Evolutionary conservation across 2,113 vertebrate species (phyloP).

Genomic region (Electrona antarctica): DNA sequence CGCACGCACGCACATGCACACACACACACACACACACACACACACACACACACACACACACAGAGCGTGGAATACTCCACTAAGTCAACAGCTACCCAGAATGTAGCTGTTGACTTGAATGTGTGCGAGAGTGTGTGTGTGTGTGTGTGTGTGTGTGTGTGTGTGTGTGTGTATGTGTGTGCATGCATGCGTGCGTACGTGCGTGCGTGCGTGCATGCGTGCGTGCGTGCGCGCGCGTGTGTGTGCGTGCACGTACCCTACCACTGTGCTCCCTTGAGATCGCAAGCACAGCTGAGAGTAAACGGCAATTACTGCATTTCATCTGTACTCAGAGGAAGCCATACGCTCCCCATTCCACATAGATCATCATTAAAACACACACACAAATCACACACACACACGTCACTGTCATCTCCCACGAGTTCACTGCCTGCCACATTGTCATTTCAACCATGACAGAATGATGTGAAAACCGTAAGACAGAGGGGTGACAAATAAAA

Average conservation of each 20-base stretch:
- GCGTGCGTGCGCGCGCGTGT: slow-evolving; percentile 2
- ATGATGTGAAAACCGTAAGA: slow-evolving; percentile 62
- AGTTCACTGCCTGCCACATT: slow-evolving; percentile 69
- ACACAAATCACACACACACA: slow-evolving; percentile 19
- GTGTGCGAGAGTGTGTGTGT: not conserved
- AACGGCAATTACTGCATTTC: slow-evolving; percentile 75
- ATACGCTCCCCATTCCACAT: slow-evolving; percentile 60
- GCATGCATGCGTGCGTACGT: slow-evolving; percentile 14
- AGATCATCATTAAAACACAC: slow-evolving; percentile 62
- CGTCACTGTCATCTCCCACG: slow-evolving; percentile 38
- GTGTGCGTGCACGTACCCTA: not conserved
- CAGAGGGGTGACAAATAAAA: slow-evolving; percentile 11
- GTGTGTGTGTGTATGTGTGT: too few species aligned
- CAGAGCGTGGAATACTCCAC: not conserved
- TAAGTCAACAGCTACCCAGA: not conserved
- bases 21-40: not conserved
- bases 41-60: not conserved
- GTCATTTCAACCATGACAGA: slow-evolving; percentile 65
- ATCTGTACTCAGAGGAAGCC: slow-evolving; percentile 60
- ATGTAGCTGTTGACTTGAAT: slow-evolving; percentile 14
- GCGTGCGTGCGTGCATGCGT: slow-evolving; percentile 21
- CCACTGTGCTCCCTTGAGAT: slow-evolving; percentile 54
- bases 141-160: too few species aligned
- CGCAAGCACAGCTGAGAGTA: slow-evolving; percentile 68
- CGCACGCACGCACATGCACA: not conserved